Conservation (phyloP, 1,140 invertebrate genomes). For the Subanguina moxae region DNA sequence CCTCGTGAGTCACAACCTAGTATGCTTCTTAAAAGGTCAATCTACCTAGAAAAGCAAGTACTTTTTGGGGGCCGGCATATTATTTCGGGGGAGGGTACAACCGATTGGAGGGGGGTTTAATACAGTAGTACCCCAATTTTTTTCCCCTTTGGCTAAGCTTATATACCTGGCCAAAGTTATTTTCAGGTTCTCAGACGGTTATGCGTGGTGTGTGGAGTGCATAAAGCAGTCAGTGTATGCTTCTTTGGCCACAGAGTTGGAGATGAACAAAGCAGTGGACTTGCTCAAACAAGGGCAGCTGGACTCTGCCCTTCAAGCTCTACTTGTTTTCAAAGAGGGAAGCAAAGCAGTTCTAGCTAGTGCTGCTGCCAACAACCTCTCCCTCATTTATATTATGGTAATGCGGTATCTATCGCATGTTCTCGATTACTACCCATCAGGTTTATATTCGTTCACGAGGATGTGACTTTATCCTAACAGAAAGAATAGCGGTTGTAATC, state of each 20-base stretch:
- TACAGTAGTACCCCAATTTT: no score
- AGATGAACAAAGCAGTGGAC: slow-evolving; percentile 87
- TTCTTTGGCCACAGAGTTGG: slow-evolving; percentile 77
- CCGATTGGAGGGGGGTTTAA: no score
- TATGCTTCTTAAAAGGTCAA: no score
- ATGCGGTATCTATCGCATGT: neutral
- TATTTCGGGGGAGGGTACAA: no score
- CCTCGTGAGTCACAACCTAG: slow-evolving; percentile 27
- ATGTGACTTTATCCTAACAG: neutral
- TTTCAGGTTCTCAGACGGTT: slow-evolving; percentile 72
- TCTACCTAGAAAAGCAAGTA: no score
- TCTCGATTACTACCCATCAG: neutral
- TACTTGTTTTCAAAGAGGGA: slow-evolving; percentile 80
- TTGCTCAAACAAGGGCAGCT: slow-evolving; percentile 80
- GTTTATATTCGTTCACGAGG: neutral
- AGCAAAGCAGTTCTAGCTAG: slow-evolving; percentile 71
- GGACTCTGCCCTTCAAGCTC: slow-evolving; percentile 73
- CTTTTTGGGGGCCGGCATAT: no score
- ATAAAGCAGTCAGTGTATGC: slow-evolving; percentile 76
- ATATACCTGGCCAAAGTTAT: slow-evolving; percentile 61
- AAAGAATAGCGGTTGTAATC: neutral
- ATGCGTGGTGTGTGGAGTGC: slow-evolving; percentile 65
- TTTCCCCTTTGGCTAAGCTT: no score
- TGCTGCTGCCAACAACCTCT: slow-evolving; percentile 79
- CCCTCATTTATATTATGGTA: slow-evolving; percentile 81